A percentile compares a stretch with the other conserved stretches of the same genome.
Evolutionary conservation across 2,888 invertebrate species (phyloP).

Genomic region (Thera obeliscata): DNA sequence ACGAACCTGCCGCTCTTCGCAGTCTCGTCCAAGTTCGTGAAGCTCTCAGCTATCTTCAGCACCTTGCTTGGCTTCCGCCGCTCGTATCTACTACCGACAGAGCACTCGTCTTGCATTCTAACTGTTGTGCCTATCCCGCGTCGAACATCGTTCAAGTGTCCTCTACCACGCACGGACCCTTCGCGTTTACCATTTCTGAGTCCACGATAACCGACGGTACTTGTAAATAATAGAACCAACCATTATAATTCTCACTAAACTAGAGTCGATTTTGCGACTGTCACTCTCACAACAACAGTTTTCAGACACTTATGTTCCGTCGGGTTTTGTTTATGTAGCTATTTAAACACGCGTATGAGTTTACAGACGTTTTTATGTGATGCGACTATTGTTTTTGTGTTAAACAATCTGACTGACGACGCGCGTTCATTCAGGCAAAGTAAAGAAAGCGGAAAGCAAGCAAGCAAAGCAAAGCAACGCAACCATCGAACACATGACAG

Average conservation of each 20-base stretch:
- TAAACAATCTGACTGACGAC: constrained; percentile 73
- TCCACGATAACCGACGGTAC: constrained; percentile 65
- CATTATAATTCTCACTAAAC: constrained; percentile 71
- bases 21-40: constrained; percentile 80
- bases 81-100: constrained; percentile 75
- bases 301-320: constrained; percentile 42
- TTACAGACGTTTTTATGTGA: constrained; percentile 60
- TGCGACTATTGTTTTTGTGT: constrained; percentile 60
- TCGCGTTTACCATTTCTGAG: constrained; percentile 58
- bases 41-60: constrained; percentile 82
- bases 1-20: constrained; percentile 78
- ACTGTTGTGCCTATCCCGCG: constrained; percentile 75
- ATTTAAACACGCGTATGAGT: constrained; percentile 46
- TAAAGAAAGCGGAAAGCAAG: constrained; percentile 76
- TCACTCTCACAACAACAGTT: constrained; percentile 78
- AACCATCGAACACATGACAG: constrained; percentile 68
- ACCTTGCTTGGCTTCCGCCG: constrained; percentile 81
- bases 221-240: constrained; percentile 72
- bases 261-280: constrained; percentile 69
- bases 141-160: constrained; percentile 79
- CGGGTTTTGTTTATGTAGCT: constrained; percentile 48
- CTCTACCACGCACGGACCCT: constrained; percentile 60
- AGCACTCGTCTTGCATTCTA: constrained; percentile 82
- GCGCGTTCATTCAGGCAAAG: constrained; percentile 76
- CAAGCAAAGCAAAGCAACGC: constrained; percentile 70